Evolutionary conservation across 1,140 invertebrate species (phyloP), one percentile per base, ranked within the genome.

Genomic region (Acromyrmex charruanus): DNA sequence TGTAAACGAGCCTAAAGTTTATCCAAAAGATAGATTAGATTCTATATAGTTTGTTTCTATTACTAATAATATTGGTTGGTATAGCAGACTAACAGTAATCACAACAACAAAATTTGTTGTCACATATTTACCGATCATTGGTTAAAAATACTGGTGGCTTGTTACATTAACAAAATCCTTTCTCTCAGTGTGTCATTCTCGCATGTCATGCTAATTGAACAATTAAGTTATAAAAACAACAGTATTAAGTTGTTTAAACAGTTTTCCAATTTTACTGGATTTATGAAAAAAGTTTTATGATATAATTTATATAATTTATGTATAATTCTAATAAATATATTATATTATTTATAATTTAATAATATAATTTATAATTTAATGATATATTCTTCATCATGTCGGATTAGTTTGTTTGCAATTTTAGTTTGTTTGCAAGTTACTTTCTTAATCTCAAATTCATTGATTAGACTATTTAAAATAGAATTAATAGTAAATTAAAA

Each of bases 241-340:
- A 28, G 9, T 12, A 10, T 21, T 39, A 14, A 44, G 16, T 28
- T 31, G n/a, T 69, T 39, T 7, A 18, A n/a, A 25, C 28, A 35
- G 55, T 14, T 65, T 49, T 5, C 25, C 16, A 44, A 44, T 63
- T 49, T 77, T 31, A 39, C 18, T 14, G 10, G 6, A 77, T 31
- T 28, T 49, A 31, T 16, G 3, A 25, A 66, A 6, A 6, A 44
- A 9, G 6, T 3, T 35, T 14, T 49, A 21, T 10, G 16, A 63
- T 75, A 21, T 58, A 58, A 55, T 53, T 31, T 28, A 72, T 35
- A 7, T n/a, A 74, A n/a, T 55, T 55, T 58, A 55, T 58, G 28
- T 39, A 35, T 35, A 39, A n/a, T 58, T 55, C 18, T 28, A 75
- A 75, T 75, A 75, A n/a, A 74, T 31, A 31, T n/a, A 31, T n/a